Evolutionary conservation across 2,797 vertebrate species (phyloP).

Genomic region (Carapus acus): DNA sequence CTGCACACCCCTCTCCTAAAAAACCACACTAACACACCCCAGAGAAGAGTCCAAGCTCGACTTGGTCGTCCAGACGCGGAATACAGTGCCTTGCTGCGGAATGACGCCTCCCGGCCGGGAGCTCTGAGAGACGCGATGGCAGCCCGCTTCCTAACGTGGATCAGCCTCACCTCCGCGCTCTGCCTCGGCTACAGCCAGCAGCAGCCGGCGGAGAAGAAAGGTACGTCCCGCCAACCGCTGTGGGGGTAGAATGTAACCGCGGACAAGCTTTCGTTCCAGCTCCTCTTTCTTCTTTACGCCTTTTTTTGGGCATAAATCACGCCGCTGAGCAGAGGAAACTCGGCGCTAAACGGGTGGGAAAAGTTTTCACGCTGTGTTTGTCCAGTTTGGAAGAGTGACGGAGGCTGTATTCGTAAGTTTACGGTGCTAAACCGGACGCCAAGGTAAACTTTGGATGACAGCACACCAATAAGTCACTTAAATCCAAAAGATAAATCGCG

Average conservation of each 20-base stretch:
- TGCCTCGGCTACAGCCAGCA: constrained; percentile 49
- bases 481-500: no score
- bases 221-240: constrained; percentile 49
- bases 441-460: no score
- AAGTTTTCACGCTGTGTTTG: constrained; percentile 45
- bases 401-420: neutral
- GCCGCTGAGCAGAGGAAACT: no score
- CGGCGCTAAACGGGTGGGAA: constrained; percentile 20
- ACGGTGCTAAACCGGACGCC: neutral
- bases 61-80: constrained; percentile 22
- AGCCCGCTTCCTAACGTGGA: constrained; percentile 50
- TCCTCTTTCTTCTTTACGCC: neutral
- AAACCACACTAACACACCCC: neutral
- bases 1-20: no score
- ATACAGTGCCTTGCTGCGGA: constrained; percentile 47
- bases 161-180: constrained; percentile 61
- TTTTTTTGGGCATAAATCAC: constrained; percentile 29
- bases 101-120: constrained; percentile 48
- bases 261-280: constrained; percentile 23
- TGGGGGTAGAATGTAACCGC: neutral
- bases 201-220: constrained; percentile 69
- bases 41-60: neutral
- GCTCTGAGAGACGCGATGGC: constrained; percentile 59
- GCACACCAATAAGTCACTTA: no score
- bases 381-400: constrained; percentile 20